Base-by-base conservation (phyloP, 2,888 invertebrate genomes). In the Eristalis intricaria region DNA sequence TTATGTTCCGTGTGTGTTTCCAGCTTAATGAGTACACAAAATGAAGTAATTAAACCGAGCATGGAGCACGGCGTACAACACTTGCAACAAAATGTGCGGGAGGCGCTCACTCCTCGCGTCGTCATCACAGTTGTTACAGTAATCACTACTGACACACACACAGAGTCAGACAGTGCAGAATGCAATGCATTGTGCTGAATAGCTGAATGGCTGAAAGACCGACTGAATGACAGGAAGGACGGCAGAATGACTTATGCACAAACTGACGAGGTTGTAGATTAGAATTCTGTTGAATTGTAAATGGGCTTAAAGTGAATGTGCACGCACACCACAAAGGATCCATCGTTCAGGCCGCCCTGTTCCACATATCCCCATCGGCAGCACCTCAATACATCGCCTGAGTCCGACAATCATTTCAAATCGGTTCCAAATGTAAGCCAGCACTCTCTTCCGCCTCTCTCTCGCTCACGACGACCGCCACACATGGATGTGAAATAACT, bases 11-110 rank as follows among this genome's bases (percentile, higher is more conserved):
- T 60, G 58, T 64, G 56, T 56, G 75, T 19, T 75, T 40, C 63
- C 40, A 84, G 60, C 56, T 66, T 66, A 66, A 84, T 79, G 61
- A 75, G 26, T 29, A 68, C 75, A 65, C 63, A 63, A 63, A 71
- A 76, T 81, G 35, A 84, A 81, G 76, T 70, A 81, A 80, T 84
- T 71, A 81, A 80, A 81, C 40, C 65, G 66, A 60, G 58, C 64
- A 40, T n/a, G 64, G 13, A 35, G 32, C 23, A 60, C n/a, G n/a
- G 50, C 35, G 26, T 15, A 32, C 15, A 15, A 40, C 15, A 15
- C 35, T 56, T 32, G 50, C 29, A 66, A 22, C 15, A 26, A 64
- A n/a, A 35, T 23, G 0, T 10, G 10, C 1, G 5, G 4, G 32
- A 32, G 32, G 7, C 1, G 0, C 38, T 11, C 32, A 32, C 8